phyloP scores from a whole-genome alignment of 2,797 vertebrate genomes.

The Malacoraja senta region DNA sequence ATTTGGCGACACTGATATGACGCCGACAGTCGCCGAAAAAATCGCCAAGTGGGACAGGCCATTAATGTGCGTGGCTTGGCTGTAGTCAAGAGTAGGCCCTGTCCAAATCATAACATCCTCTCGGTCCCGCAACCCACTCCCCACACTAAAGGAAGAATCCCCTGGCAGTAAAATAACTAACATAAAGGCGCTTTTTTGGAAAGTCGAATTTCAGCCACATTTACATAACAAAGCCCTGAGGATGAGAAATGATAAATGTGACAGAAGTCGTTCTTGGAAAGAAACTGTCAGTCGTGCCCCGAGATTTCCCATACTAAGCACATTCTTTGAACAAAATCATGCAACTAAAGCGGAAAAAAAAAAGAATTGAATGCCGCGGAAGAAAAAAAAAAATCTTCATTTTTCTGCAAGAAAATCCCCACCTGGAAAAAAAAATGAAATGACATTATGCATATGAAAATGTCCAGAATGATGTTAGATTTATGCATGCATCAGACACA shows the following conservation, averaged over 20 bases:
- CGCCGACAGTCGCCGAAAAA: no score
- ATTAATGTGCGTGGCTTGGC: not conserved
- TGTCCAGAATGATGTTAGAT: conserved; percentile 99
- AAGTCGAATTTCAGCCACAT: conserved; percentile 87
- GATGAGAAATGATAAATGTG: conserved; percentile 86
- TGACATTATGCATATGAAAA: conserved; percentile 99
- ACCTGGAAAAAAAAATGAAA: conserved; percentile 78
- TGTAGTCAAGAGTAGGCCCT: not conserved
- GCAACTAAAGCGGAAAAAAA: conserved; percentile 60
- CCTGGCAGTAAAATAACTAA: conserved; percentile 79
- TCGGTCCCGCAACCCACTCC: conserved; percentile 47
- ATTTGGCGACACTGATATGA: no score
- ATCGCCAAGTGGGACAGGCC: no score
- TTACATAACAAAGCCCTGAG: conserved; percentile 98
- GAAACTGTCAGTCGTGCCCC: conserved; percentile 83
- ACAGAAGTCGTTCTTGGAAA: conserved; percentile 74
- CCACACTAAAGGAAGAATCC: conserved; percentile 76
- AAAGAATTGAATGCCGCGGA: conserved; percentile 54
- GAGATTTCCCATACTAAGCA: conserved; percentile 78
- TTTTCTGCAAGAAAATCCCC: conserved; percentile 69
- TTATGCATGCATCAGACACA: conserved; percentile 99
- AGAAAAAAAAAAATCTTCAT: conserved; percentile 63
- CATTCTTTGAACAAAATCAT: conserved; percentile 75
- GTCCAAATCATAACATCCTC: not conserved
- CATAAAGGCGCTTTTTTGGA: conserved; percentile 87